A percentile compares a stretch with the other conserved stretches of the same genome.
phyloP scores from a whole-genome alignment of 2,113 vertebrate species.

The Notiomystis cincta region DNA sequence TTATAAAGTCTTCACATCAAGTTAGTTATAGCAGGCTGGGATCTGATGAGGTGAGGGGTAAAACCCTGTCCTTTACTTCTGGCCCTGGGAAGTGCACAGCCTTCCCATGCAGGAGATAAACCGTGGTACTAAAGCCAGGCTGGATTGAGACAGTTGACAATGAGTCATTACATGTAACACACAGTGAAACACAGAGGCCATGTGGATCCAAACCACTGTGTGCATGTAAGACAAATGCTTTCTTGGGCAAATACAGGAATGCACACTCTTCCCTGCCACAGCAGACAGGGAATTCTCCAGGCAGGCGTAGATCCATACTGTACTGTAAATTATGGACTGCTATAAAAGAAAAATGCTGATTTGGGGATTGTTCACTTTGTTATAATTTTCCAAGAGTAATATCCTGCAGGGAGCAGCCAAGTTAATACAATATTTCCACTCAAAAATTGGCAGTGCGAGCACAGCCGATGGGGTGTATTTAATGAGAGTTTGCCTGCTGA shows the following conservation, averaged over 20 bases:
- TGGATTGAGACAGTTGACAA: background rate
- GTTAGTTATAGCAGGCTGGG: background rate
- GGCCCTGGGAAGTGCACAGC: background rate
- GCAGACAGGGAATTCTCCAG: background rate
- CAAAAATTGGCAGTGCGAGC: slow-evolving; percentile 31
- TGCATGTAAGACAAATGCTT: background rate
- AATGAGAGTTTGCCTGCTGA: slow-evolving; percentile 34
- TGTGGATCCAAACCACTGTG: background rate
- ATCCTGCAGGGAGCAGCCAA: slow-evolving; percentile 39
- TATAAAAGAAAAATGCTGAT: slow-evolving; percentile 51
- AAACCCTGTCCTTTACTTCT: background rate
- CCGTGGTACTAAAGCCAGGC: background rate
- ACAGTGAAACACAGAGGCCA: fast-evolving
- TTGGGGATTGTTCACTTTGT: slow-evolving; percentile 32
- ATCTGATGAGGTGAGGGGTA: background rate
- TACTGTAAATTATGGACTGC: slow-evolving; percentile 24
- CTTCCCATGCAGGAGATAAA: background rate
- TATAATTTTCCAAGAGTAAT: slow-evolving; percentile 45
- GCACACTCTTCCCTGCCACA: background rate
- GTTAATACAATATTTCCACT: slow-evolving; percentile 62
- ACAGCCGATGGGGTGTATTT: background rate
- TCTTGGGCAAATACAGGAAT: background rate
- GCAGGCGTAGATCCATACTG: background rate
- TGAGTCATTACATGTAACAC: background rate
- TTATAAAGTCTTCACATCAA: background rate